These are phyloP conservation scores for Sebastes schlegelii DNA, from an alignment of 2,113 vertebrate genomes.

Conservation along the genomic window DNA sequence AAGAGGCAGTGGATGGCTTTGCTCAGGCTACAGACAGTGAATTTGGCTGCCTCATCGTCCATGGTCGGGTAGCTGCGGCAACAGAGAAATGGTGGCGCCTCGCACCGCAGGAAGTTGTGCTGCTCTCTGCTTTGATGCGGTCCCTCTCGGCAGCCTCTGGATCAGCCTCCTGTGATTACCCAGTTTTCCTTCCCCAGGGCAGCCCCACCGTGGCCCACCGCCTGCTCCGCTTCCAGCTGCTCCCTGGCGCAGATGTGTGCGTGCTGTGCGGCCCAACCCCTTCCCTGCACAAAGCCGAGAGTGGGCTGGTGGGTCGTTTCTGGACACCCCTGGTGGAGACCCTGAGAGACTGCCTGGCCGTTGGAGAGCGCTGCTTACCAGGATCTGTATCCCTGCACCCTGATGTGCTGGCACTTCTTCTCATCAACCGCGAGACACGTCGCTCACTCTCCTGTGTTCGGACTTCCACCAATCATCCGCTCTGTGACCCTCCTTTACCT, in stretches of 20 bases:
- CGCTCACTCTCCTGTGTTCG: slow-evolving; percentile 85
- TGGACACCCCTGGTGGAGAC: slow-evolving; percentile 88
- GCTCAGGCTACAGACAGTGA: slow-evolving; percentile 84
- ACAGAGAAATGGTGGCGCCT: slow-evolving; percentile 94
- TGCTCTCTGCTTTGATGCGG: slow-evolving; percentile 86
- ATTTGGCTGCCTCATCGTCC: slow-evolving; percentile 87
- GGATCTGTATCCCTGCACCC: slow-evolving; percentile 78
- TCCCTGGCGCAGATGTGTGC: slow-evolving; percentile 87
- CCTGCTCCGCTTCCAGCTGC: slow-evolving; percentile 89
- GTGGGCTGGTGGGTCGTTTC: slow-evolving; percentile 84
- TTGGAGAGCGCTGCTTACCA: slow-evolving; percentile 81
- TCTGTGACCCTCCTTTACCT: slow-evolving; percentile 41
- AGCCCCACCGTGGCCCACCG: slow-evolving; percentile 92
- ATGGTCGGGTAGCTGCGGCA: slow-evolving; percentile 84
- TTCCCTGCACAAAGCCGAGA: slow-evolving; percentile 83
- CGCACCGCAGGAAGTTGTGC: slow-evolving; percentile 86
- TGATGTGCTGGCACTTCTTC: slow-evolving; percentile 86
- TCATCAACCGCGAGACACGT: slow-evolving; percentile 88
- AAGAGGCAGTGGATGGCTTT: slow-evolving; percentile 87
- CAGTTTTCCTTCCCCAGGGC: slow-evolving; percentile 91
- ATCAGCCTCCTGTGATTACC: slow-evolving; percentile 88
- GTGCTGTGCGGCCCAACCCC: slow-evolving; percentile 91
- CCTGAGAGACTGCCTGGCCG: slow-evolving; percentile 82
- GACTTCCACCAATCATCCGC: background rate
- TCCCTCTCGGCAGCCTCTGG: slow-evolving; percentile 79